A percentile compares a stretch with the other conserved stretches of the same genome.
phyloP scores from a whole-genome alignment of 2,888 invertebrate species.

The Allygus modestus region DNA sequence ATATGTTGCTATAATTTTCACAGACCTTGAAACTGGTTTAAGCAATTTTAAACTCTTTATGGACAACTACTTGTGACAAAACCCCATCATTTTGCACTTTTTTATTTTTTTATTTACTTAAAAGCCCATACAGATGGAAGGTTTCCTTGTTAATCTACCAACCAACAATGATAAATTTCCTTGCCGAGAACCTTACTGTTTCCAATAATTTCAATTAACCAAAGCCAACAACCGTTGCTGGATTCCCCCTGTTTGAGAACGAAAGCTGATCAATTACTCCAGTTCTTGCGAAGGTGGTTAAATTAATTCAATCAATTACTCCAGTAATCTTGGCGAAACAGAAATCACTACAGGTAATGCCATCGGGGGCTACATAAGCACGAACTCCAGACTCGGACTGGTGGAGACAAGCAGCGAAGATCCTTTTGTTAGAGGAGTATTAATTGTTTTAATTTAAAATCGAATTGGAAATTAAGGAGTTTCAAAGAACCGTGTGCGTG shows the following conservation, averaged over 20 bases:
- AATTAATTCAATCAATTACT: constrained; percentile 47
- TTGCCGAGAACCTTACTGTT: background rate
- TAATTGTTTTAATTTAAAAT: constrained; percentile 1
- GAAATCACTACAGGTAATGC: constrained; percentile 38
- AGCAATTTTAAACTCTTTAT: too few species aligned
- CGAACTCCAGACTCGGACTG: background rate
- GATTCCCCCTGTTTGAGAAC: background rate
- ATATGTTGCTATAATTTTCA: too few species aligned
- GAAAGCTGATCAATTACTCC: constrained; percentile 8
- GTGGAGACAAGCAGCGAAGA: background rate
- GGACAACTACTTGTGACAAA: too few species aligned
- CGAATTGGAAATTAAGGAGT: background rate
- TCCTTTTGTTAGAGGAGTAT: background rate
- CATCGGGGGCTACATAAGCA: background rate
- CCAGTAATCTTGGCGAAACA: constrained; percentile 31
- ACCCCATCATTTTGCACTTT: too few species aligned
- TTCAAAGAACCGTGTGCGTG: background rate
- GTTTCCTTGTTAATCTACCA: background rate
- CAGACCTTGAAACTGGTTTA: too few species aligned
- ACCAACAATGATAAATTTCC: background rate
- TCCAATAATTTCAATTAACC: constrained; percentile 22
- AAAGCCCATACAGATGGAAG: background rate
- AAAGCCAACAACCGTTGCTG: background rate
- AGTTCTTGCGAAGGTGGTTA: constrained; percentile 43
- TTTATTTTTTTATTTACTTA: too few species aligned